phyloP scores from a whole-genome alignment of 2,113 vertebrate species.

The Perccottus glenii region DNA sequence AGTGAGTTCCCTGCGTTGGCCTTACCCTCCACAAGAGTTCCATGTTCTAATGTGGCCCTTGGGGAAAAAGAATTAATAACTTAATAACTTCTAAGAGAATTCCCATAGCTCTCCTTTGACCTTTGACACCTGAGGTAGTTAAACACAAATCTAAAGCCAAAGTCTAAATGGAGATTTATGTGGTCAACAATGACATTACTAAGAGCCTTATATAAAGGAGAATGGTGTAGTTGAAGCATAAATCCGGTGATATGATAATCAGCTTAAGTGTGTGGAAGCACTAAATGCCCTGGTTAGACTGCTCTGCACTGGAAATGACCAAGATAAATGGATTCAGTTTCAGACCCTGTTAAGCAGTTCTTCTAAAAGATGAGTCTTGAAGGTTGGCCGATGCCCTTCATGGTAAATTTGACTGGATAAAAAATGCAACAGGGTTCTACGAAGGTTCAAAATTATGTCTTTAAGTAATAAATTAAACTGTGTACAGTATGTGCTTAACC shows the following conservation, averaged over 20 bases:
- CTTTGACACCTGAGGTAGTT: conserved; percentile 17
- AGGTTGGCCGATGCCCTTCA: no score
- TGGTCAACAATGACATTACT: conserved; percentile 30
- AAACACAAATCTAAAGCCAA: background rate
- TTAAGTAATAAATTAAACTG: no score
- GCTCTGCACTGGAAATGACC: conserved; percentile 1
- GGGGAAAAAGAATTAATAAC: no score
- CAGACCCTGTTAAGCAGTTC: no score
- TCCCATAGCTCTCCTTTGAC: conserved; percentile 16
- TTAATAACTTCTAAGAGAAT: conserved; percentile 1
- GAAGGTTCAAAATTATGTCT: no score
- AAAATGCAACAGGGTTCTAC: no score
- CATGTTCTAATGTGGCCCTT: no score
- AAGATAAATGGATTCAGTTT: background rate
- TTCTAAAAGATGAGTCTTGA: no score
- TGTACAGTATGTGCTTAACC: no score
- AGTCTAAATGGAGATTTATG: conserved; percentile 27
- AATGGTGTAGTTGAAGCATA: conserved; percentile 19
- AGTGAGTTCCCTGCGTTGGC: no score
- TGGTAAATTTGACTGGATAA: no score
- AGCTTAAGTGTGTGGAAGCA: conserved; percentile 29
- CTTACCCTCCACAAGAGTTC: no score
- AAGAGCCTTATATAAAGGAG: conserved; percentile 31
- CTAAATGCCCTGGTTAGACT: background rate
- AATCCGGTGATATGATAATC: conserved; percentile 32